A percentile compares a stretch with the other conserved stretches of the same genome.
Evolutionary conservation across 1,140 invertebrate species (phyloP).

Genomic region (Ceratoteleas bidentatus): DNA sequence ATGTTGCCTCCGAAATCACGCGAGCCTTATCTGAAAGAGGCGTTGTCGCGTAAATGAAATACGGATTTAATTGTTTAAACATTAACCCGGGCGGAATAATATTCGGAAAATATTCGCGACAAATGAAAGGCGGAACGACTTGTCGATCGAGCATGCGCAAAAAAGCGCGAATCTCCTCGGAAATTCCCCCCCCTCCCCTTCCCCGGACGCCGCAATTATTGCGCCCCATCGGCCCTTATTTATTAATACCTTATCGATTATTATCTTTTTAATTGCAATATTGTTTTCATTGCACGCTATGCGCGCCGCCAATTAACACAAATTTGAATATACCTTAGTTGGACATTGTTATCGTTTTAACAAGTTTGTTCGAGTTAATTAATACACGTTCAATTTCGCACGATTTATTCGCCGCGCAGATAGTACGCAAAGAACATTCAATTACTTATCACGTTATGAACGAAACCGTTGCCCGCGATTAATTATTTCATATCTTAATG

Average conservation of each 20-base stretch:
- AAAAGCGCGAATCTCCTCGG: no score
- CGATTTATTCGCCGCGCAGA: constrained; percentile 55
- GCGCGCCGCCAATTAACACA: constrained; percentile 51
- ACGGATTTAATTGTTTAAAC: constrained; percentile 23
- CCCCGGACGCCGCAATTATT: constrained; percentile 17
- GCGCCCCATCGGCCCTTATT: constrained; percentile 23
- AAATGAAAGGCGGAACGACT: no score
- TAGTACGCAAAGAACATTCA: constrained; percentile 54
- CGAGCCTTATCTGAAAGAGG: constrained; percentile 17
- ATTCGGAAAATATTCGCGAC: background rate
- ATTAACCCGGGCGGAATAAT: background rate
- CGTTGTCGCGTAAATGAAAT: constrained; percentile 14
- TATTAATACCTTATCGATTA: constrained; percentile 52
- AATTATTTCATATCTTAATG: constrained; percentile 59
- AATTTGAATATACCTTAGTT: constrained; percentile 59
- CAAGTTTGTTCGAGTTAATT: constrained; percentile 63
- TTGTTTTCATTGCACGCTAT: constrained; percentile 43
- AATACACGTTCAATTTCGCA: constrained; percentile 61
- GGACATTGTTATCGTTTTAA: constrained; percentile 64
- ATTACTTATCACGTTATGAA: constrained; percentile 59
- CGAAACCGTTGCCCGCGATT: constrained; percentile 48
- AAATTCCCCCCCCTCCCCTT: background rate
- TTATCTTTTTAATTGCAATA: constrained; percentile 63
- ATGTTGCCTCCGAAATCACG: constrained; percentile 21
- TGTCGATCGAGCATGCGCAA: no score